phyloP scores from a whole-genome alignment of 2,797 vertebrate genomes.

The Neostethus bicornis region DNA sequence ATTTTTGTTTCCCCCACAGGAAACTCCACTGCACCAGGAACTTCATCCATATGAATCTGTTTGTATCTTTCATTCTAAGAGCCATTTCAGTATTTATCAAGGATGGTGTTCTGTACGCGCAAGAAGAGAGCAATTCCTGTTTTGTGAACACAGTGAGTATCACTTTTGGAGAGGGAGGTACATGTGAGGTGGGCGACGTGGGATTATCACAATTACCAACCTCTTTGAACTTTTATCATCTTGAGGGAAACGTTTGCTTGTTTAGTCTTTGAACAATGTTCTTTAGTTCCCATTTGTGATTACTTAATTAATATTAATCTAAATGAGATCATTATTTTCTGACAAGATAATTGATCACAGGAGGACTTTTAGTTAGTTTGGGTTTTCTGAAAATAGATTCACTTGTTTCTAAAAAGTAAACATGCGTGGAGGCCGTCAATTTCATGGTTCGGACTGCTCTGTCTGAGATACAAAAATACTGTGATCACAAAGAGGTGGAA shows the following conservation, averaged over 20 bases:
- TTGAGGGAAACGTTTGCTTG: background rate
- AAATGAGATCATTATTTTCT: conserved; percentile 2
- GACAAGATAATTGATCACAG: conserved; percentile 16
- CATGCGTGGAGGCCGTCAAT: background rate
- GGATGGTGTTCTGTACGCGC: conserved; percentile 91
- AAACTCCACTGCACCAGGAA: conserved; percentile 98
- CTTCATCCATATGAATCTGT: conserved; percentile 99
- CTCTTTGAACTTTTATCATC: conserved; percentile 4
- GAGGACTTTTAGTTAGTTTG: conserved; percentile 6
- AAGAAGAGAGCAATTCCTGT: conserved; percentile 92
- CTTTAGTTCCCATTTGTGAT: conserved; percentile 18
- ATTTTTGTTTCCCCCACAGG: conserved; percentile 73
- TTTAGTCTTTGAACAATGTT: conserved; percentile 8
- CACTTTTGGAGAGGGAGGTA: too few species aligned
- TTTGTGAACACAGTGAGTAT: conserved; percentile 77
- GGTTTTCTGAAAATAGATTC: background rate
- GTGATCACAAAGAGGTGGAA: conserved; percentile 6
- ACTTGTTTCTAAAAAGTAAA: conserved; percentile 12
- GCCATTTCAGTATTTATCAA: conserved; percentile 98
- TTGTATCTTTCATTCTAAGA: conserved; percentile 95
- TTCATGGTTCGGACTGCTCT: conserved; percentile 9
- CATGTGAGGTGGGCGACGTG: too few species aligned
- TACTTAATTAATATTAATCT: conserved; percentile 15
- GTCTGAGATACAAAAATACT: conserved; percentile 10
- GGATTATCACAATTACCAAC: background rate